These are phyloP conservation scores for Palythoa grandiflora DNA, from an alignment of 92 coral and sea anemone genomes.

Conservation along the genomic window DNA sequence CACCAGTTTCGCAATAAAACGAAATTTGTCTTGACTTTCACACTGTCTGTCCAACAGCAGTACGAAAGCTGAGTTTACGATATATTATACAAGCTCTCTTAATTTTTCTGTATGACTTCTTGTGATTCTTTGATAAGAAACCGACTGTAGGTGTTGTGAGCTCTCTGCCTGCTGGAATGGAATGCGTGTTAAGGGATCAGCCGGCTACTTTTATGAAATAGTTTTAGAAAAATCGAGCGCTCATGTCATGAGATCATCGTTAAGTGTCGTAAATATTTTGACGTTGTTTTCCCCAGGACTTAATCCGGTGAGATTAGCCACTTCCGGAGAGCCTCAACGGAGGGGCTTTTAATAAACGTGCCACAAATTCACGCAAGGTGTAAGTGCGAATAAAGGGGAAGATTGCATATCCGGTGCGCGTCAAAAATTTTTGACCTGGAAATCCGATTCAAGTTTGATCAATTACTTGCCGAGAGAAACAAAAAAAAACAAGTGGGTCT, in stretches of 20 bases:
- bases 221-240: neutral
- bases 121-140: neutral
- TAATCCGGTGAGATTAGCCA: constrained; percentile 2
- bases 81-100: no score
- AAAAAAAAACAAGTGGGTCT: neutral
- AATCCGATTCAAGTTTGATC: neutral
- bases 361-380: constrained; percentile 7
- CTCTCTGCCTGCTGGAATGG: neutral
- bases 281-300: constrained; percentile 4
- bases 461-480: neutral
- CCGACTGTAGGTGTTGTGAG: neutral
- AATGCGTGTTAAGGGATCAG: neutral
- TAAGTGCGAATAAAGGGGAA: neutral
- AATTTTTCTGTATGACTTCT: no score
- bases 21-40: no score
- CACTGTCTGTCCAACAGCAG: no score
- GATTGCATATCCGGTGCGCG: neutral
- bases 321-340: neutral
- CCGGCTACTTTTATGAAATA: neutral
- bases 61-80: no score
- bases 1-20: no score
- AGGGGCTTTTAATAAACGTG: neutral
- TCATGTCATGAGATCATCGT: neutral
- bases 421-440: neutral
- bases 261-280: neutral